A percentile compares a stretch with the other conserved stretches of the same genome.
Evolutionary conservation across 1,140 invertebrate genomes (phyloP).

Genomic region (Tetragonula clypearis): DNA sequence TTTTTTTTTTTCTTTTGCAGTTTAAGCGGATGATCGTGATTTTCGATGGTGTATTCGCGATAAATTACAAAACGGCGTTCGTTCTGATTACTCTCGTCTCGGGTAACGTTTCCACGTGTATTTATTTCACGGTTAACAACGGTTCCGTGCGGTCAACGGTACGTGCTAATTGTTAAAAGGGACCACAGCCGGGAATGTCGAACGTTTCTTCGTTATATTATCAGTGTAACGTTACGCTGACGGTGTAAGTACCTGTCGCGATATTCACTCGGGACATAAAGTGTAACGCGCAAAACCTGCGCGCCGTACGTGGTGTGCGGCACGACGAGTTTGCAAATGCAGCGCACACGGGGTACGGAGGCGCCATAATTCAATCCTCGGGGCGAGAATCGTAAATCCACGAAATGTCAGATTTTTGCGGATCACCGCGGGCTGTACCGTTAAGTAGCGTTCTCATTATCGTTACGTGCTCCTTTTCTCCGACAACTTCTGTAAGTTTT

Average conservation of each 20-base stretch:
- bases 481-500: not conserved
- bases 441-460: slow-evolving; percentile 43
- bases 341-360: slow-evolving; percentile 5
- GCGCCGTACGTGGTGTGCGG: slow-evolving; percentile 6
- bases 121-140: slow-evolving; percentile 24
- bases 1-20: too few species aligned
- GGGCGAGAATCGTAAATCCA: slow-evolving; percentile 52
- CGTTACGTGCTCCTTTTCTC: not conserved
- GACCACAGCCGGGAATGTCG: slow-evolving; percentile 10
- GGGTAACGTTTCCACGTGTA: not conserved
- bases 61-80: not conserved
- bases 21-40: not conserved
- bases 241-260: slow-evolving; percentile 47
- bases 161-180: slow-evolving; percentile 52
- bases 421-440: slow-evolving; percentile 14
- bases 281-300: slow-evolving; percentile 61
- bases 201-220: slow-evolving; percentile 59
- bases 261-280: slow-evolving; percentile 49
- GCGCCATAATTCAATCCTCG: slow-evolving; percentile 50
- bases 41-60: not conserved
- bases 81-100: slow-evolving; percentile 28
- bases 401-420: slow-evolving; percentile 49
- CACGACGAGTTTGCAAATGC: slow-evolving; percentile 60
- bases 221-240: slow-evolving; percentile 48
- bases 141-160: slow-evolving; percentile 33